A percentile compares a stretch with the other conserved stretches of the same genome.
phyloP scores from a whole-genome alignment of 2,797 vertebrate genomes.

The Rhynchotus rufescens region DNA sequence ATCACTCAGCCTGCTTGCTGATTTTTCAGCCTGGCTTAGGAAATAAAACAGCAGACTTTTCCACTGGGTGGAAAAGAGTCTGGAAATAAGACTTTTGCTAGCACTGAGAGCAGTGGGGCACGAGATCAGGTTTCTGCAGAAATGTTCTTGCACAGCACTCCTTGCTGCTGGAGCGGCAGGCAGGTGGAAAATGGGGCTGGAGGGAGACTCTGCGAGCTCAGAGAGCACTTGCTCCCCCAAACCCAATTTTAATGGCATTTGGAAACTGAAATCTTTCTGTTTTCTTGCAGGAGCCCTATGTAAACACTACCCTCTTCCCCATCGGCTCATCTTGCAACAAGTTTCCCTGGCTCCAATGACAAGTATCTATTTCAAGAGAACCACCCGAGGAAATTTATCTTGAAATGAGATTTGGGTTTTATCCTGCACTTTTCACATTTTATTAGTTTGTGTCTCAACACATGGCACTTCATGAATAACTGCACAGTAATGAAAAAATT shows the following conservation, averaged over 20 bases:
- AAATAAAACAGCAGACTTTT: slow-evolving; percentile 28
- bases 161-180: not conserved
- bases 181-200: not conserved
- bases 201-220: no score
- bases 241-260: no score
- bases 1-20: not conserved
- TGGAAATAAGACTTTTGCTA: not conserved
- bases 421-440: slow-evolving; percentile 24
- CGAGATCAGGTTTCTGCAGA: slow-evolving; percentile 24
- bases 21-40: not conserved
- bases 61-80: not conserved
- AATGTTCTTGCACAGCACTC: not conserved
- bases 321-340: not conserved
- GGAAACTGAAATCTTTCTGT: not conserved
- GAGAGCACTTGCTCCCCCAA: not conserved
- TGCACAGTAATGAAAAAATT: slow-evolving; percentile 42
- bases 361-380: not conserved
- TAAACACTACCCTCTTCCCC: not conserved
- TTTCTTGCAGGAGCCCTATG: not conserved
- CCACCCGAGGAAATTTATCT: not conserved
- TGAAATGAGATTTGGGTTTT: slow-evolving; percentile 29
- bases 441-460: slow-evolving; percentile 52
- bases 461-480: slow-evolving; percentile 59
- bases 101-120: slow-evolving; percentile 19
- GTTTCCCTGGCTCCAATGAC: not conserved